phyloP scores from a whole-genome alignment of 2,888 invertebrate genomes.

The Chorisops tibialis region DNA sequence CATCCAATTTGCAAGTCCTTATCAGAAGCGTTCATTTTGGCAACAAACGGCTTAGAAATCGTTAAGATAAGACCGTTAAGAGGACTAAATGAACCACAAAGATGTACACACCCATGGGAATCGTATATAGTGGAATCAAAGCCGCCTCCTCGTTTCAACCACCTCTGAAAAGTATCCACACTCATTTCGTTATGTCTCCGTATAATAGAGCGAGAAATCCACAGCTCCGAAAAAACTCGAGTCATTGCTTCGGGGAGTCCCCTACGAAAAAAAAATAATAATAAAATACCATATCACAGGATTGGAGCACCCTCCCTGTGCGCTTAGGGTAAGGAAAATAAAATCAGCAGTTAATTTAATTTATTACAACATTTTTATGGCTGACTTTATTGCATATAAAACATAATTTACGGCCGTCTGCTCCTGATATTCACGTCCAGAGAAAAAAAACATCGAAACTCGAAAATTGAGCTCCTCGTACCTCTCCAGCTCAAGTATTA shows the following conservation, averaged over 20 bases:
- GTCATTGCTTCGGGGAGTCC: too few relatives aligned
- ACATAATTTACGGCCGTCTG: conserved; percentile 52
- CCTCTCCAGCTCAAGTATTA: too few relatives aligned
- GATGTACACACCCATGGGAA: conserved; percentile 11
- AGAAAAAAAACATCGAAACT: too few relatives aligned
- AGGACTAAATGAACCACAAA: conserved; percentile 31
- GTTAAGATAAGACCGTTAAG: conserved; percentile 31
- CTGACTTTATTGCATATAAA: conserved; percentile 54
- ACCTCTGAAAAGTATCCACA: too few relatives aligned
- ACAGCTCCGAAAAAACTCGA: not conserved
- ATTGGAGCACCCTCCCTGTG: too few relatives aligned
- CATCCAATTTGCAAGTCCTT: conserved; percentile 28
- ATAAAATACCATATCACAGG: too few relatives aligned
- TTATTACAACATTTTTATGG: conserved; percentile 54
- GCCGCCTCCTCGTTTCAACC: too few relatives aligned
- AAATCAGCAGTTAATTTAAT: conserved; percentile 54
- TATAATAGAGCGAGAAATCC: not conserved
- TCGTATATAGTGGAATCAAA: too few relatives aligned
- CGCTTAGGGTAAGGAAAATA: conserved; percentile 38
- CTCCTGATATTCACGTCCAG: conserved; percentile 30
- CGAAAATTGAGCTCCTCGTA: too few relatives aligned
- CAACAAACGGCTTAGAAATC: conserved; percentile 31
- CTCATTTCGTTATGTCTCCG: not conserved
- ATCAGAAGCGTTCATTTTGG: conserved; percentile 18
- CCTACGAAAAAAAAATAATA: not conserved